Conservation (phyloP, 2,113 vertebrate genomes). For the Oenanthe melanoleuca region DNA sequence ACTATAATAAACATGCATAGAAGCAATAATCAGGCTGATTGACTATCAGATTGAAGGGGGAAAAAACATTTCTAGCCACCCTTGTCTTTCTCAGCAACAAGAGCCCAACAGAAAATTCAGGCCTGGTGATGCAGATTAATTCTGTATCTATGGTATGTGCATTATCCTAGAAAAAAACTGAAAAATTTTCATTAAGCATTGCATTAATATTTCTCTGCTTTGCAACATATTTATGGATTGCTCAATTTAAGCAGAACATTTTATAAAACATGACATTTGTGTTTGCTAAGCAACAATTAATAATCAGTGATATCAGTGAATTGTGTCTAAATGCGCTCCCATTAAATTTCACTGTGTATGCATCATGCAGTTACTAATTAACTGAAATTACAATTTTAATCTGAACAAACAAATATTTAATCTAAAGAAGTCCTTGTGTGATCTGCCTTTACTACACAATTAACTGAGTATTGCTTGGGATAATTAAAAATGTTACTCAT, state of each 20-base stretch:
- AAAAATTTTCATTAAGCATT: neutral
- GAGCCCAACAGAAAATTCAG: neutral
- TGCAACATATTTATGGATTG: neutral
- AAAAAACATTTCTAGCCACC: neutral
- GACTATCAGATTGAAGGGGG: neutral
- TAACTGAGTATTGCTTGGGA: neutral
- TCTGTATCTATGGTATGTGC: neutral
- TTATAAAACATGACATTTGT: neutral
- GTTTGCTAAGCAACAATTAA: conserved; percentile 38
- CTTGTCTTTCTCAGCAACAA: neutral
- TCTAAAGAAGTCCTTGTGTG: neutral
- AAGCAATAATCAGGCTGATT: neutral
- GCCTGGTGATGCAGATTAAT: neutral
- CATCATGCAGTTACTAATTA: conserved; percentile 9
- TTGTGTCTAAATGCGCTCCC: neutral
- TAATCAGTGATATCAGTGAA: neutral
- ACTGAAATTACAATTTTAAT: neutral
- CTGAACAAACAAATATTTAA: neutral
- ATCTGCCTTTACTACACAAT: neutral
- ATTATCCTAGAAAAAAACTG: neutral
- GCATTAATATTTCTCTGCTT: neutral
- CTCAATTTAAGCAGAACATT: neutral
- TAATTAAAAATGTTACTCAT: neutral
- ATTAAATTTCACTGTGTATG: neutral
- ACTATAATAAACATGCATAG: neutral